Conservation (phyloP, 2,113 vertebrate species). For the Mormyrus lacerda region DNA sequence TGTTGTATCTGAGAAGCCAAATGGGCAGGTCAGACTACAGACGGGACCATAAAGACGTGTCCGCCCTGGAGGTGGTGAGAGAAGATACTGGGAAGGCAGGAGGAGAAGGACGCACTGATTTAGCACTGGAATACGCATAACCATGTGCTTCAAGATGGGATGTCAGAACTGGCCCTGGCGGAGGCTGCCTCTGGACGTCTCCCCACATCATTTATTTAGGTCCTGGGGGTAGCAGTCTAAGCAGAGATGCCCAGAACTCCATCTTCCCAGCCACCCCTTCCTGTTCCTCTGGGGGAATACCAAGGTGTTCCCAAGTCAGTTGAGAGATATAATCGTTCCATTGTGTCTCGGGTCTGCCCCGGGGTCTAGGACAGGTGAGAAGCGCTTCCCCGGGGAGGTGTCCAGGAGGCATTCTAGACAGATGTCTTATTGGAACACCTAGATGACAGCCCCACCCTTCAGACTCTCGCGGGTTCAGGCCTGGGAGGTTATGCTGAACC, state of each 20-base stretch:
- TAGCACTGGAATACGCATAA: background rate
- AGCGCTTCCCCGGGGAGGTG: background rate
- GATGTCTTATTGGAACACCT: background rate
- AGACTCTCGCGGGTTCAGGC: background rate
- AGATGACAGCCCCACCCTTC: background rate
- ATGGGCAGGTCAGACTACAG: background rate
- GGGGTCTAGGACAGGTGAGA: background rate
- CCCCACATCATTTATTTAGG: background rate
- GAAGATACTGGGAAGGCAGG: background rate
- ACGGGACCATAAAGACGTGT: background rate
- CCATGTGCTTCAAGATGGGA: background rate
- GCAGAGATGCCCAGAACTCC: background rate
- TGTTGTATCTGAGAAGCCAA: background rate
- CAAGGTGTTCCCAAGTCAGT: background rate
- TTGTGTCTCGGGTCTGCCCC: background rate
- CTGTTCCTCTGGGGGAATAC: background rate
- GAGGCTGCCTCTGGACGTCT: background rate
- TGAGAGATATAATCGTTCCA: background rate
- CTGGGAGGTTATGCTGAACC: background rate
- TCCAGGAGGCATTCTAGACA: background rate
- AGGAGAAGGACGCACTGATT: background rate
- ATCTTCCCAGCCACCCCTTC: background rate
- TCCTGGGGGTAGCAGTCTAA: background rate
- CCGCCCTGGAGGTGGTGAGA: background rate
- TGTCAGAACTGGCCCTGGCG: background rate